These are phyloP conservation scores for Lithophane leautieri DNA, from an alignment of 2,888 invertebrate species.

Conservation along the genomic window DNA sequence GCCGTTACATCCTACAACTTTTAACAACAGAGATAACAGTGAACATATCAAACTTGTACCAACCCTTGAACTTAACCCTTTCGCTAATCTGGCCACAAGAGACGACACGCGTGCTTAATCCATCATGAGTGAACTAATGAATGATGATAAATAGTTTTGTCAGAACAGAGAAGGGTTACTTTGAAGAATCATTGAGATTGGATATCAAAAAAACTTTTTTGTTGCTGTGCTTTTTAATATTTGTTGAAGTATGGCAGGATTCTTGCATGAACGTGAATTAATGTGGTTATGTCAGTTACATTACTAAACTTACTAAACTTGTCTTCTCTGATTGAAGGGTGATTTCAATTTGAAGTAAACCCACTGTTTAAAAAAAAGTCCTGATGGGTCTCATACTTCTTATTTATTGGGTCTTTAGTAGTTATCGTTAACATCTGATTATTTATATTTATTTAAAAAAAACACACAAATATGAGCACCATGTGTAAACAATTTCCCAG, in stretches of 20 bases:
- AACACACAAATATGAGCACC: conserved; percentile 17
- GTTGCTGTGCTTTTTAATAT: neutral
- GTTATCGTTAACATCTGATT: neutral
- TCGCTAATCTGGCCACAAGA: conserved; percentile 81
- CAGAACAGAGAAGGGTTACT: conserved; percentile 64
- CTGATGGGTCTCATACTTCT: too few species aligned
- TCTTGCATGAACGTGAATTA: neutral
- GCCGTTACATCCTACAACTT: conserved; percentile 50
- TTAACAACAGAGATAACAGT: conserved; percentile 61
- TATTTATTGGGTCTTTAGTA: too few species aligned
- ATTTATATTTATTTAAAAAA: neutral
- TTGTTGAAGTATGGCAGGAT: neutral
- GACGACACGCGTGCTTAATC: conserved; percentile 74
- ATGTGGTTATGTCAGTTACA: neutral
- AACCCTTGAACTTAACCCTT: conserved; percentile 81
- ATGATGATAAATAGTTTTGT: conserved; percentile 87
- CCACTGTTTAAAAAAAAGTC: too few species aligned
- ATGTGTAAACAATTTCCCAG: conserved; percentile 61
- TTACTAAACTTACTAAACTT: neutral
- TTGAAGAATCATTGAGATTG: conserved; percentile 46
- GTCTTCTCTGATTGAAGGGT: neutral
- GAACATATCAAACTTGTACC: conserved; percentile 65
- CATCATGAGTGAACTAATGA: conserved; percentile 79
- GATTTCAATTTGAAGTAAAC: too few species aligned
- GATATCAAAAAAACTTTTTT: neutral